Base-by-base conservation (phyloP, 2,797 vertebrate species). In the Onychomys leucogaster region DNA sequence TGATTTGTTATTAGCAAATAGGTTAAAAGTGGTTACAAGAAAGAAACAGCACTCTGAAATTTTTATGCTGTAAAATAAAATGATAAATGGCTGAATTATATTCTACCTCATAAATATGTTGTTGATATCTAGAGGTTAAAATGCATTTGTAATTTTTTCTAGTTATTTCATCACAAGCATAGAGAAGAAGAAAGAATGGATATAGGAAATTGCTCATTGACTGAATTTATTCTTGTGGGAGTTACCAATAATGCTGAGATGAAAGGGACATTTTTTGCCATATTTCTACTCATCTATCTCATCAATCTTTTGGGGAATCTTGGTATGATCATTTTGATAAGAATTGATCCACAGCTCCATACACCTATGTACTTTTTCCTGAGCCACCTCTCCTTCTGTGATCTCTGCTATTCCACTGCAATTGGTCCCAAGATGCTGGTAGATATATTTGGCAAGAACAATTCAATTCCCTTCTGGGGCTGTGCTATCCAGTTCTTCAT, bases 291-390 rank as follows among this genome's bases (percentile, higher is more conserved):
- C 37, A 21, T 76, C 37, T 89, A 89, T 76, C 11, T 76, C 41
- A 89, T 89, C 17, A 89, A 59, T 46, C 41, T 89, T 63, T 6
- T 76, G 87, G 87, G 71, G 0, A 89, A 61, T n/a, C 6, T 89
- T 76, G 87, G 87, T 14, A 89, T 76, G 87, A 76, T 89, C 37
- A 76, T 46, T 34, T 76, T 76, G 73, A 76, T 89, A 21, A 46
- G 27, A 46, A n/a, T 46, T 41, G 71, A 76, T 46, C 17, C 55
- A 8, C 87, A 93, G 29, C 76, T 96, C 10, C 82, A 97, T 11
- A 94, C 61, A 6, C 93, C 81, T 0, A 95, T 95, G 94, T 96
- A 91, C 76, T 95, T 96, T 32, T 94, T 95, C 32, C 89, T 94
- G 21, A 96, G 91, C 34, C 71, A 89, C 12, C 91, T 95, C 10